A percentile compares a stretch with the other conserved stretches of the same genome.
Conservation (phyloP, 2,797 vertebrate genomes). For the Steatocranus sp. region DNA sequence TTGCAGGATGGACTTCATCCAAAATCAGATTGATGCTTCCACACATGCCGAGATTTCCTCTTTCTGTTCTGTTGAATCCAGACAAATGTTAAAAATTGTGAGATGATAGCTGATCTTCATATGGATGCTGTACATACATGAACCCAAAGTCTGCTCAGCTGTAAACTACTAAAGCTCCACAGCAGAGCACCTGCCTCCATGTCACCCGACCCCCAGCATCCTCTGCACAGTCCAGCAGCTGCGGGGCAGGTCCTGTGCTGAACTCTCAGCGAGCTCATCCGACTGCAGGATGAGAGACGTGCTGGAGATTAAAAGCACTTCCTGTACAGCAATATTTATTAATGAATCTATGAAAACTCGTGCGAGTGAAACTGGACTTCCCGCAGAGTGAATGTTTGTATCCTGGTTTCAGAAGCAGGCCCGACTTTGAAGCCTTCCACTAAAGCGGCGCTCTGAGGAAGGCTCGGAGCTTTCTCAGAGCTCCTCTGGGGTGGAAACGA, state of each 20-base stretch:
- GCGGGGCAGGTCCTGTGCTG: background rate
- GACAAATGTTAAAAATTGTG: background rate
- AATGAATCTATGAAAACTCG: background rate
- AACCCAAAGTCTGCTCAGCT: background rate
- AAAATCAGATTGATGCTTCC: background rate
- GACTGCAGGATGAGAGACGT: background rate
- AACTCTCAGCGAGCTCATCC: fast-evolving
- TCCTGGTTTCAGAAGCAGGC: background rate
- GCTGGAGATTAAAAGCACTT: background rate
- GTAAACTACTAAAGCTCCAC: background rate
- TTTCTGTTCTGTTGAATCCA: background rate
- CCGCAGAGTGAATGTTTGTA: background rate
- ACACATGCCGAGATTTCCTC: fast-evolving
- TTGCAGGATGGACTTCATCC: background rate
- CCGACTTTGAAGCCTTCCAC: background rate
- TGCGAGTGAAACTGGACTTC: background rate
- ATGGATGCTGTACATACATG: background rate
- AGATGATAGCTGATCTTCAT: background rate
- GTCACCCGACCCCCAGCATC: background rate
- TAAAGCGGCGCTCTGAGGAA: background rate
- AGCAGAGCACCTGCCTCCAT: background rate
- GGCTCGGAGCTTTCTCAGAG: background rate
- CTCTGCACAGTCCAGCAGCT: background rate
- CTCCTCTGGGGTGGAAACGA: background rate
- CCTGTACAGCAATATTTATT: background rate